Evolutionary conservation across 2,888 invertebrate genomes (phyloP).

Genomic region (Globia sparganii): DNA sequence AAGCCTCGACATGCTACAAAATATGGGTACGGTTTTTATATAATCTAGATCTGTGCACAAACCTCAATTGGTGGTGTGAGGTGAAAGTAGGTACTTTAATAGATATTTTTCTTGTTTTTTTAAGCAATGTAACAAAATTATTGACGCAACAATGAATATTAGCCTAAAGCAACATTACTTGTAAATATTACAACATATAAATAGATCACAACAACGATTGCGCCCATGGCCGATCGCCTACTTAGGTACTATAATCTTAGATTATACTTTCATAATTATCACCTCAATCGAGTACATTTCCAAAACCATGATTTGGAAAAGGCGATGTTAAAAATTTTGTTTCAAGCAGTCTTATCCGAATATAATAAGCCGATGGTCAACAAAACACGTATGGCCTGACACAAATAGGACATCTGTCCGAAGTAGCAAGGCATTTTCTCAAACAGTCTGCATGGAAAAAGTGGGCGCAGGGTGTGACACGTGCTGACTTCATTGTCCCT

Average conservation of each 20-base stretch:
- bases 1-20: background rate
- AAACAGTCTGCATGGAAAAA: conserved; percentile 95
- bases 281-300: conserved; percentile 62
- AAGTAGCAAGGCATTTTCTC: conserved; percentile 92
- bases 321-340: conserved; percentile 56
- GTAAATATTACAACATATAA: conserved; percentile 39
- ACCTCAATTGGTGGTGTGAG: background rate
- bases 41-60: background rate
- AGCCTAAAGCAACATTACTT: conserved; percentile 26
- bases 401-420: conserved; percentile 94
- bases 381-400: conserved; percentile 92
- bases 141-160: conserved; percentile 9
- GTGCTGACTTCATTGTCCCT: conserved; percentile 92
- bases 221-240: conserved; percentile 16
- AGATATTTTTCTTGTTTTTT: conserved; percentile 18
- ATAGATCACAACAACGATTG: conserved; percentile 30
- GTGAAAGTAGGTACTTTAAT: background rate
- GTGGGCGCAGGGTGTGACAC: conserved; percentile 95
- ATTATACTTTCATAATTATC: conserved; percentile 40
- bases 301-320: conserved; percentile 58
- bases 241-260: conserved; percentile 30
- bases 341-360: conserved; percentile 80
- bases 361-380: conserved; percentile 73
- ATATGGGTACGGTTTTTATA: background rate
- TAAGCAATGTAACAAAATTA: conserved; percentile 5